phyloP scores from a whole-genome alignment of 2,113 vertebrate genomes.

The Phycodurus eques region DNA sequence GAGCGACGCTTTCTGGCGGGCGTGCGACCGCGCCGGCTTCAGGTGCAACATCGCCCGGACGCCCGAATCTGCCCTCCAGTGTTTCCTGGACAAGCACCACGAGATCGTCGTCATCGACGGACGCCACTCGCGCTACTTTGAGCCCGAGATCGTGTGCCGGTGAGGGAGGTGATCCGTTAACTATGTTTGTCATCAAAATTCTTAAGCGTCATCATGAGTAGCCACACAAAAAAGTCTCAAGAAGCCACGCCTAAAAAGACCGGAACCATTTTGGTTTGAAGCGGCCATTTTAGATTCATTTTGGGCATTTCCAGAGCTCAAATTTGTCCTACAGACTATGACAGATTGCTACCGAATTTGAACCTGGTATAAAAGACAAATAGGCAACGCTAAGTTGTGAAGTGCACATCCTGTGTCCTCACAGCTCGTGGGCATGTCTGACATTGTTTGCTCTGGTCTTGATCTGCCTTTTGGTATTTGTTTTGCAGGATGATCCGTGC shows the following conservation, averaged over 20 bases:
- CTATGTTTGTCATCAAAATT: background rate
- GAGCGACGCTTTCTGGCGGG: conserved; percentile 96
- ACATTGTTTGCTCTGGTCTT: conserved; percentile 24
- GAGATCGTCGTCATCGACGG: conserved; percentile 92
- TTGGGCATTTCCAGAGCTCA: background rate
- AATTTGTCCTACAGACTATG: background rate
- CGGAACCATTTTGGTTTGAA: too few relatives aligned
- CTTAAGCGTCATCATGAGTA: background rate
- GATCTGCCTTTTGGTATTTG: conserved; percentile 11
- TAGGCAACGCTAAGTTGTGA: background rate
- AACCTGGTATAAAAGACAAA: background rate
- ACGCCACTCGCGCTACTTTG: conserved; percentile 81
- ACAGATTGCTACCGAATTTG: background rate
- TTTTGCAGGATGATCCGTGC: conserved; percentile 84
- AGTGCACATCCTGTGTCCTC: background rate
- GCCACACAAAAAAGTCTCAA: too few relatives aligned
- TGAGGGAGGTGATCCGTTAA: conserved; percentile 50
- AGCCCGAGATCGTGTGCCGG: conserved; percentile 88
- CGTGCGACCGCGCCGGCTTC: conserved; percentile 91
- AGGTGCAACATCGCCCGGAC: conserved; percentile 86
- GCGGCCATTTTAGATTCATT: background rate
- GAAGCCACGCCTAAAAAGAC: too few relatives aligned
- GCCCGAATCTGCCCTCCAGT: conserved; percentile 86
- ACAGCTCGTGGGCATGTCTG: conserved; percentile 13
- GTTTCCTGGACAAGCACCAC: conserved; percentile 92